Conservation (phyloP, 2,113 vertebrate genomes). For the Crotophaga sulcirostris region DNA sequence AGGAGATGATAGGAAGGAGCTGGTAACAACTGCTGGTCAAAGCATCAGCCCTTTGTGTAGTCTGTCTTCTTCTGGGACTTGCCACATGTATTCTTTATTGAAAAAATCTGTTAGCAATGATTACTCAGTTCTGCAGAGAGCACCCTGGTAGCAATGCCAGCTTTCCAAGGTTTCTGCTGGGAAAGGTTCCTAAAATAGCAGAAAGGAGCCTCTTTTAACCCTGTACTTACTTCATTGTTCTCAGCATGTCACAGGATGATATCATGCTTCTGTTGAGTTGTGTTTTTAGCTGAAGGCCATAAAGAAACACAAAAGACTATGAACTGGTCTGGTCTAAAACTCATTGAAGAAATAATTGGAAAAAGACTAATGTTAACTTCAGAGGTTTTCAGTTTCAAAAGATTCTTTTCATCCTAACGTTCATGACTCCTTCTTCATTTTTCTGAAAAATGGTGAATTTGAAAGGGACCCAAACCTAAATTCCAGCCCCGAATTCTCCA, state of each 20-base stretch:
- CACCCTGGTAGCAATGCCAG: neutral
- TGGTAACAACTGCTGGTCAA: neutral
- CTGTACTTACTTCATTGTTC: neutral
- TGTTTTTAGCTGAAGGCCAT: neutral
- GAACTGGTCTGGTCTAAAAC: neutral
- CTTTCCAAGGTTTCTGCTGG: slow-evolving; percentile 18
- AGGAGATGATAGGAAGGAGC: neutral
- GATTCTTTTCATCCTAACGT: neutral
- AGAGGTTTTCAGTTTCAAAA: neutral
- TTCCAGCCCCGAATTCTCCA: neutral
- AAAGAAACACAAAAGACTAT: neutral
- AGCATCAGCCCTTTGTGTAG: neutral
- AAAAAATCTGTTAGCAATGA: neutral
- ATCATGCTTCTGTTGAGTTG: neutral
- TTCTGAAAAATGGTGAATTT: neutral
- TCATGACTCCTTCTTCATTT: neutral
- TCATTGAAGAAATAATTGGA: neutral
- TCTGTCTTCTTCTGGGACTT: neutral
- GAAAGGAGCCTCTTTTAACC: neutral
- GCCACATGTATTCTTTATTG: neutral
- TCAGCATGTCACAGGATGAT: neutral
- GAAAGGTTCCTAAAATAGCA: neutral
- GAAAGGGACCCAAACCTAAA: neutral
- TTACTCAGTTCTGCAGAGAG: neutral
- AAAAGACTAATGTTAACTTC: neutral